phyloP scores from a whole-genome alignment of 1,140 invertebrate species.

The Bombus superbus region DNA sequence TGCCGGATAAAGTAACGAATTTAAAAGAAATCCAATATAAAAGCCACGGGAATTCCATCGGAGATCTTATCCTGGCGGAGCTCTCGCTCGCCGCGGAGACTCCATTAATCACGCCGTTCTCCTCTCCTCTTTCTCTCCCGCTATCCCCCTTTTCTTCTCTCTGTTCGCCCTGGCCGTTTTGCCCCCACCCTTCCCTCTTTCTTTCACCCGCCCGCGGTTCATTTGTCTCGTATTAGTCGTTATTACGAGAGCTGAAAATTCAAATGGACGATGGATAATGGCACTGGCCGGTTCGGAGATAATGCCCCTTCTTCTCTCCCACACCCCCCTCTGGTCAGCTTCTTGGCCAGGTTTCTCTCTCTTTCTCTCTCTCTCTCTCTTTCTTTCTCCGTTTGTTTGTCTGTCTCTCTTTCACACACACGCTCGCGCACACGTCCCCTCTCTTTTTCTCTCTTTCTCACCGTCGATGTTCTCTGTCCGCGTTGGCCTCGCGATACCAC shows the following conservation, averaged over 20 bases:
- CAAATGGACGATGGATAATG: conserved; percentile 73
- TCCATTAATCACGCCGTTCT: conserved; percentile 81
- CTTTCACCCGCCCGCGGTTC: conserved; percentile 69
- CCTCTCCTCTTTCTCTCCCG: conserved; percentile 53
- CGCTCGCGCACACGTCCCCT: no score
- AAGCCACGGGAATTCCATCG: conserved; percentile 78
- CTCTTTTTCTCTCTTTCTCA: background rate
- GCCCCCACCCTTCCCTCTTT: conserved; percentile 1
- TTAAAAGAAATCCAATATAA: conserved; percentile 83
- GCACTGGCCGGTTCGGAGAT: conserved; percentile 64
- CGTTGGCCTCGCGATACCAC: background rate
- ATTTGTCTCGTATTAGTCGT: conserved; percentile 80
- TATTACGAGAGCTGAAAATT: conserved; percentile 78
- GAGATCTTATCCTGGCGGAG: conserved; percentile 76
- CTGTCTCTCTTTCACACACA: background rate
- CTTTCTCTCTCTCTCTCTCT: background rate
- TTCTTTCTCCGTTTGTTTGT: conserved; percentile 1
- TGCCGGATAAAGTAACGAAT: conserved; percentile 83
- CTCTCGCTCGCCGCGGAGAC: conserved; percentile 77
- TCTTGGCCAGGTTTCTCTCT: no score
- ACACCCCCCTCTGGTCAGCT: background rate
- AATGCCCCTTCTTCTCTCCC: conserved; percentile 33
- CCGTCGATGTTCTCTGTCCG: background rate
- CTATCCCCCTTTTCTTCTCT: background rate
- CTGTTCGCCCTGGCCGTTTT: background rate